Evolutionary conservation across 53 echinoderm and acorn worm genomes (phyloP).

Genomic region (Holothuria scabra): DNA sequence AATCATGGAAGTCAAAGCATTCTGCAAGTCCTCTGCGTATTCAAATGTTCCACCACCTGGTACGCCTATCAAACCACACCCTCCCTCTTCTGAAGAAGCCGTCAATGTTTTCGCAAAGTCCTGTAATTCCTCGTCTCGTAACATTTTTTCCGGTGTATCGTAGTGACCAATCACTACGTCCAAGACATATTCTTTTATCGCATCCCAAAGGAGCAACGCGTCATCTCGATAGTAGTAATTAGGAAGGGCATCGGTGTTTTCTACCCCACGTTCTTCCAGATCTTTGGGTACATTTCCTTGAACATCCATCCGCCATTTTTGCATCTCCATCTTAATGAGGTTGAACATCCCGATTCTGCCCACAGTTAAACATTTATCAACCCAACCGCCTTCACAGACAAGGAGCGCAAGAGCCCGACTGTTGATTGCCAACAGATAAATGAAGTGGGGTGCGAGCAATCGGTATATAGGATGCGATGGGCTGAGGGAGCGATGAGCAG

Average conservation of each 20-base stretch:
- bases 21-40: constrained; percentile 24
- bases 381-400: constrained; percentile 81
- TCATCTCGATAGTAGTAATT: constrained; percentile 88
- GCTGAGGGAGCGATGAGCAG: constrained; percentile 70
- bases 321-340: constrained; percentile 56
- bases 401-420: constrained; percentile 80
- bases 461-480: constrained; percentile 88
- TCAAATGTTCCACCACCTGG: constrained; percentile 25
- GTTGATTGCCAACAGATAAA: constrained; percentile 86
- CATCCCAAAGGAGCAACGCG: constrained; percentile 21
- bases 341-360: constrained; percentile 84
- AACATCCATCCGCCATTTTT: constrained; percentile 71
- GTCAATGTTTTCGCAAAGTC: constrained; percentile 19
- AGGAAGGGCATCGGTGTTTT: constrained; percentile 78
- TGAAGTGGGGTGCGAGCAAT: constrained; percentile 87
- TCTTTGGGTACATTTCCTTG: constrained; percentile 78
- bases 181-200: background rate
- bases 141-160: constrained; percentile 6
- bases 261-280: constrained; percentile 78
- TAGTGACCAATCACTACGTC: constrained; percentile 16
- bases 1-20: constrained; percentile 75
- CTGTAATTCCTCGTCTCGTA: constrained; percentile 16
- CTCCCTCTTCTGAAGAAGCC: constrained; percentile 7
- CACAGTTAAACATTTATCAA: constrained; percentile 74
- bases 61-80: constrained; percentile 17